Evolutionary conservation across 2,113 vertebrate genomes (phyloP), one percentile per base, ranked within the genome.

Genomic region (Lasiurus borealis): DNA sequence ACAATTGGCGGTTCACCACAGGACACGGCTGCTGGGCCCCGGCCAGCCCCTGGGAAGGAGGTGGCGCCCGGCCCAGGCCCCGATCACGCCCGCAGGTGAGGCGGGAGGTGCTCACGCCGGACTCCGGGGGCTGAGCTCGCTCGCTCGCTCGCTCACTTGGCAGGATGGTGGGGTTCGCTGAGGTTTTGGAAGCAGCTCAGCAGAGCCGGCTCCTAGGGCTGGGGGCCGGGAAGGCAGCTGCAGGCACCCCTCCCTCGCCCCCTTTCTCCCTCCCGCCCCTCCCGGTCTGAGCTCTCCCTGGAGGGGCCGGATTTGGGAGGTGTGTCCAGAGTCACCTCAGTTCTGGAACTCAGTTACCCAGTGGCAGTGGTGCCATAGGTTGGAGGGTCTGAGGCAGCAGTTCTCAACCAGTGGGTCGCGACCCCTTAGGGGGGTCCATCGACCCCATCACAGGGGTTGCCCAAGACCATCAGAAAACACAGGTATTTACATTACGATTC

Each of bases 1-100:
- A 95, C 72, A 90, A 93, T 69, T 72, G 66, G 91, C 16, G 4
- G 54, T 54, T 91, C 80, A 84, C 52, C 29, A 80, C 54, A 29
- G 90, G 77, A 59, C 9, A 25, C 27, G 16, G 44, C 80, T 73
- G 90, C 81, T 95, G 76, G 72, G 57, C 59, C 8, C 0, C 1
- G 34, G 91, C 80, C 46, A 73, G 81, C 54, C 14, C 6, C 80
- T 6, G 46, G 81, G 46, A 64, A n/a, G 34, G 59, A 84, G 52
- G 59, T 23, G 7, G 21, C 3, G 0, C 50, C 27, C 36, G 34
- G 50, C 77, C 36, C 34, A 3, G 29, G 21, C 8, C 31, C 64
- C 3, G 1, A 27, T 27, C 6, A 36, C 16, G 5, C 10, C 72
- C 57, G 21, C 87, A 91, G 80, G 69, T 89, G 68, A 94, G 59